Evolutionary conservation across 2,113 vertebrate species (phyloP).

Genomic region (Callipepla californica): DNA sequence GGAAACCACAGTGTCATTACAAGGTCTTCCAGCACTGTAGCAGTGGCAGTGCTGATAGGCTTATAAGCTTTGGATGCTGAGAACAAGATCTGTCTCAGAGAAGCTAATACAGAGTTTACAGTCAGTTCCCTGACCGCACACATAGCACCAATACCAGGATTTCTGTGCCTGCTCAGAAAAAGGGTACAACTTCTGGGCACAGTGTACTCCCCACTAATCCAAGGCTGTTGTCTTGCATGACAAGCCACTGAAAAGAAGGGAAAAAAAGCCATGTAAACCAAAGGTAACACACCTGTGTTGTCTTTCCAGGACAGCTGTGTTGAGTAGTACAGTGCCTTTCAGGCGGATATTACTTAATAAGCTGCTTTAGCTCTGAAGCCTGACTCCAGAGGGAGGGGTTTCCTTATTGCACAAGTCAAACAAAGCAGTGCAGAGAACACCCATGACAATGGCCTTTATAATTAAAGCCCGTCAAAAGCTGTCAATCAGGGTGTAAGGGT

Average conservation of each 20-base stretch:
- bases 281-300: neutral
- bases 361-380: neutral
- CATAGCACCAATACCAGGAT: neutral
- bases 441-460: neutral
- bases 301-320: neutral
- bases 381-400: neutral
- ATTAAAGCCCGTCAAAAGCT: constrained; percentile 28
- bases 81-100: neutral
- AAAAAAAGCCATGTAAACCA: neutral
- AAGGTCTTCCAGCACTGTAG: neutral
- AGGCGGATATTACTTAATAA: neutral
- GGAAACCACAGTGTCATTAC: constrained; percentile 6
- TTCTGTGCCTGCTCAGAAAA: neutral
- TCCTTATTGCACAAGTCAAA: neutral
- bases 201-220: neutral
- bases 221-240: neutral
- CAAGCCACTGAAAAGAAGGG: neutral
- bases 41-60: neutral
- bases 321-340: neutral
- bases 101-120: neutral
- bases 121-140: neutral
- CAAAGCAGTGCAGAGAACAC: neutral
- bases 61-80: neutral
- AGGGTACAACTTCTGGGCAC: neutral
- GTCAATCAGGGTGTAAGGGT: neutral